phyloP scores from a whole-genome alignment of 2,797 vertebrate genomes.

The Champsocephalus gunnari region DNA sequence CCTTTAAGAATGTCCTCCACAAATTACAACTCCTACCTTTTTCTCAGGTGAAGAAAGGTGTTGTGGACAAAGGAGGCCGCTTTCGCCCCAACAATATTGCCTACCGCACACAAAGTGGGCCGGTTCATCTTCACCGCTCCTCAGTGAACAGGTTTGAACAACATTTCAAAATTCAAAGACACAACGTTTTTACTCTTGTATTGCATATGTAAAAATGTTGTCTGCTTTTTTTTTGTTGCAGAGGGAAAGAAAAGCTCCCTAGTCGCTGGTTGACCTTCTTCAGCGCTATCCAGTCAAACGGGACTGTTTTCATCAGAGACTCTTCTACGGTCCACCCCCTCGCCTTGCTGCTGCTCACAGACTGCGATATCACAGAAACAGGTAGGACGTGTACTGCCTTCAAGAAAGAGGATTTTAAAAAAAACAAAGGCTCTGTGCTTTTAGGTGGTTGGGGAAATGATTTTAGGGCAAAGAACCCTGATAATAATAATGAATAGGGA shows the following conservation, averaged over 20 bases:
- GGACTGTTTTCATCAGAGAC: constrained; percentile 92
- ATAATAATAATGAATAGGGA: neutral
- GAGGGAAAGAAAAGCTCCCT: constrained; percentile 82
- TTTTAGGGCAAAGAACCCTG: neutral
- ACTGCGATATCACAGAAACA: constrained; percentile 89
- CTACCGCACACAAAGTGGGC: constrained; percentile 87
- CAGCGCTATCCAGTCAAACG: constrained; percentile 92
- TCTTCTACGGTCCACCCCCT: constrained; percentile 93
- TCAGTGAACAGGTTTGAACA: constrained; percentile 92
- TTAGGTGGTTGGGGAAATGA: neutral
- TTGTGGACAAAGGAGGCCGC: constrained; percentile 90
- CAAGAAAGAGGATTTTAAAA: too few relatives aligned
- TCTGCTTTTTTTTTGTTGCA: constrained; percentile 40
- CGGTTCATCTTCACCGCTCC: constrained; percentile 92
- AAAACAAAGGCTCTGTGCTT: neutral
- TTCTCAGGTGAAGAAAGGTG: constrained; percentile 90
- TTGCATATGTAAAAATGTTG: neutral
- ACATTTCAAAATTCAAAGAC: neutral
- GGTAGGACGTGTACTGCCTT: constrained; percentile 74
- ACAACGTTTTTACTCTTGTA: neutral
- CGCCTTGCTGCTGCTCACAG: constrained; percentile 92
- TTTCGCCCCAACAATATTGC: constrained; percentile 89
- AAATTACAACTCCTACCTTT: neutral
- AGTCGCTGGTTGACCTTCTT: constrained; percentile 97
- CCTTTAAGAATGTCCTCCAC: too few relatives aligned